These are phyloP conservation scores for Diloba caeruleocephala DNA, from an alignment of 2,888 invertebrate species.

Conservation along the genomic window DNA sequence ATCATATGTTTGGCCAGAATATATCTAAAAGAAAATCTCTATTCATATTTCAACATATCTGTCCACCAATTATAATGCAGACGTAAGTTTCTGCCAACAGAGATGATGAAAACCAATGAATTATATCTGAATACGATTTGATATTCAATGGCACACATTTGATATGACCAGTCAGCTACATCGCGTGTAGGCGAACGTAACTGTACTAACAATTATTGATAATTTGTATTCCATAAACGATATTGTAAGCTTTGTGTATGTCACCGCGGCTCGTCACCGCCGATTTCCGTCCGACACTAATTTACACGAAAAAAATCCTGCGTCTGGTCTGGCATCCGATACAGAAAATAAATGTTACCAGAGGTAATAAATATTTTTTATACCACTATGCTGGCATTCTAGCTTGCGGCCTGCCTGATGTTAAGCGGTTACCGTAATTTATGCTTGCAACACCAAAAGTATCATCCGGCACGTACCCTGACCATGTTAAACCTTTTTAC, in stretches of 20 bases:
- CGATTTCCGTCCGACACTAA: slow-evolving; percentile 55
- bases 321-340: slow-evolving; percentile 26
- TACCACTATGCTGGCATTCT: too few relatives aligned
- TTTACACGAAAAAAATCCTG: slow-evolving; percentile 30
- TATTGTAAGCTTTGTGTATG: slow-evolving; percentile 53
- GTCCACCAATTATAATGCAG: slow-evolving; percentile 15
- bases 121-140: slow-evolving; percentile 43
- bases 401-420: too few relatives aligned
- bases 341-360: slow-evolving; percentile 21
- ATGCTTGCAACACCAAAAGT: too few relatives aligned
- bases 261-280: slow-evolving; percentile 48
- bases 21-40: slow-evolving; percentile 1
- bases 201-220: slow-evolving; percentile 66
- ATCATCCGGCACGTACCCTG: too few relatives aligned
- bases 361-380: too few relatives aligned
- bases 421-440: too few relatives aligned
- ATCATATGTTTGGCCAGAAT: neutral
- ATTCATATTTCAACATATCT: slow-evolving; percentile 1
- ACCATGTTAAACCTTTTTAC: too few relatives aligned
- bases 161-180: slow-evolving; percentile 40
- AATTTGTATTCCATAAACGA: slow-evolving; percentile 71
- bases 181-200: slow-evolving; percentile 61
- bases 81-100: slow-evolving; percentile 18
- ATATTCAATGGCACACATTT: slow-evolving; percentile 55
- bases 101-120: slow-evolving; percentile 30